Evolutionary conservation across 2,113 vertebrate genomes (phyloP), one percentile per base, ranked within the genome.

Genomic region (Erpornis zantholeuca): DNA sequence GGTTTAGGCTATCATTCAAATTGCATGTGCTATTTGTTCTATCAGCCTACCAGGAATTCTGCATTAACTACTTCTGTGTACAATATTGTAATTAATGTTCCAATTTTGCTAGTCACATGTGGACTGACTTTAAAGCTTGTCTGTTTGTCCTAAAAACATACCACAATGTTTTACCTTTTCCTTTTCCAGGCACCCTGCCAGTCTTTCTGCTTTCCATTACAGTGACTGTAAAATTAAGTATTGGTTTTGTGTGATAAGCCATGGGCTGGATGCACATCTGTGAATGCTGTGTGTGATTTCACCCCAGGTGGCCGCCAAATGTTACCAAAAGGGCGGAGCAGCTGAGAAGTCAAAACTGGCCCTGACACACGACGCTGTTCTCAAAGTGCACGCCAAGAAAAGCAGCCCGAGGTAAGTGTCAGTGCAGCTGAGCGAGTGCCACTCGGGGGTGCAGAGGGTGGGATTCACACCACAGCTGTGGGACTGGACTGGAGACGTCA

Each of bases 241-340:
- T 71, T 84, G 45, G 53, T 81, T 83, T 86, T 75, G 18, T 70
- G 64, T 88, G 52, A 6, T 68, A 45, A 94, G 31, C 44, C 60
- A 9, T 14, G 52, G 44, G 44, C 35, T 73, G 75, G 54, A 64
- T 76, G 81, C 76, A 68, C 31, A 12, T 66, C 25, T 82, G 49
- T 95, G 80, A 95, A 68, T 29, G 25, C 53, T 91, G 47, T 95
- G 45, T 88, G 4, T 95, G 53, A 52, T 96, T 90, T 90, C 69
- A 40, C 97, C 94, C 66, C 93, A 98, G 98, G 98, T 98, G 86
- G 98, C 98, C 69, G 98, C 98, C 75, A 98, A 98, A 45, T 98
- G 98, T 96, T 98, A 98, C 92, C 98, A 98, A 65, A 98, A 98
- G 83, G 98, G 98, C 90, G 98, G 97, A 63, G 98, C 98, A 22